Base-by-base conservation (phyloP, 2,797 vertebrate species). In the Hydrophis major region DNA sequence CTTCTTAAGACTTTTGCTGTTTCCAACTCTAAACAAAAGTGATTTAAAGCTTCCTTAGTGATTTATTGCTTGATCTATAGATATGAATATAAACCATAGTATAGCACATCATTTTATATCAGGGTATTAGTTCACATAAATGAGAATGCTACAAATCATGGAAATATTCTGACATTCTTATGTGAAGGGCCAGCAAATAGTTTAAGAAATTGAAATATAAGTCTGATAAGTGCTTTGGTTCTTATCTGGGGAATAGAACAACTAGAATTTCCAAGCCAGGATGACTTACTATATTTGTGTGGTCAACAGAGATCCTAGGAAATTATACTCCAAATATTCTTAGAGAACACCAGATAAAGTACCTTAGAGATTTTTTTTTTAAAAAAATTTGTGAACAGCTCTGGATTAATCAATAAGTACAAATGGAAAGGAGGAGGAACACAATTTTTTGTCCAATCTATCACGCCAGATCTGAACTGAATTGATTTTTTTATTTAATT, bases 1-100 rank as follows among this genome's bases (percentile, higher is more conserved):
- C 47, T 18, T 69, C 25, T 91, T 91, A 91, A 93, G 69, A 91
- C 87, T 91, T 91, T 91, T 91, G 87, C 42, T 91, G 47, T 69
- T 89, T 91, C 50, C 47, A 74, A 86, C 25, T 91, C 93, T 89
- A 93, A 63, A 56, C 42, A 89, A 86, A 16, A 91, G 86, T 86
- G 66, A 91, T 93, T 91, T 69, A 32, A 57, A n/a, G 22, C 27
- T 61, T 87, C 63, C 87, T 60, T 89, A 47, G 83, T 69, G 56
- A 93, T 66, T 89, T 91, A 89, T 78, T 88, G 69, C 22, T 91
- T 47, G 59, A 93, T 91, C 53, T 88, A 47, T 53, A 93, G 83
- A n/a, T 27, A n/a, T 61, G 55, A 91, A 59, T 13, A 25, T 88
- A 20, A 22, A 89, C 89, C 86, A 56, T 3, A 32, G 16, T 16